Conservation (phyloP, 2,113 vertebrate species). For the Thalassoma bifasciatum region DNA sequence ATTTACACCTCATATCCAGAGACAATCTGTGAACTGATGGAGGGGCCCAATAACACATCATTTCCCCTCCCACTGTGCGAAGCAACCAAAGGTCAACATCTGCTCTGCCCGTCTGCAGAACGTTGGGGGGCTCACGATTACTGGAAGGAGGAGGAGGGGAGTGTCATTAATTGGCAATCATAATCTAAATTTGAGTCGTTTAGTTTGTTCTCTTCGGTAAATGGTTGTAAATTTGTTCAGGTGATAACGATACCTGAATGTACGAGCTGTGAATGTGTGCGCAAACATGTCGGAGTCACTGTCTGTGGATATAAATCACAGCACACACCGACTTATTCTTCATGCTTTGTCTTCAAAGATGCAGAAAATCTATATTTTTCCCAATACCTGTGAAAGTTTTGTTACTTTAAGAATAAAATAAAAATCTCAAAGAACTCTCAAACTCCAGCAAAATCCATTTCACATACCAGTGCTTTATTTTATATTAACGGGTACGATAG, state of each 20-base stretch:
- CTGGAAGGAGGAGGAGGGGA: not conserved
- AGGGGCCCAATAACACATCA: slow-evolving; percentile 36
- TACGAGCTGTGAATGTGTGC: not conserved
- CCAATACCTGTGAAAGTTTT: not conserved
- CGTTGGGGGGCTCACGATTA: slow-evolving; percentile 35
- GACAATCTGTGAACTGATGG: slow-evolving; percentile 48
- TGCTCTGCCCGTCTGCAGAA: slow-evolving; percentile 54
- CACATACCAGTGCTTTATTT: not conserved
- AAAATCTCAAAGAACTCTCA: not conserved
- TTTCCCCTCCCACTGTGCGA: slow-evolving; percentile 22
- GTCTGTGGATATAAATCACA: not conserved
- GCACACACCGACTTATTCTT: not conserved
- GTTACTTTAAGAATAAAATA: not conserved
- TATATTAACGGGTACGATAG: not conserved
- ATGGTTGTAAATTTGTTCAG: not conserved
- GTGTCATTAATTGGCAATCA: slow-evolving; percentile 33
- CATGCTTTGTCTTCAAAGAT: not conserved
- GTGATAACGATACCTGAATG: not conserved
- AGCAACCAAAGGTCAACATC: slow-evolving; percentile 67
- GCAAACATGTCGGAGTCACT: not conserved
- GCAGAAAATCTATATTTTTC: not conserved
- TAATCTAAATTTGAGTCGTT: slow-evolving; percentile 2
- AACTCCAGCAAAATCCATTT: not conserved
- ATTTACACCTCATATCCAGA: slow-evolving; percentile 57
- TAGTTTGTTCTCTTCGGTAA: not conserved